A percentile compares a stretch with the other conserved stretches of the same genome.
Evolutionary conservation across 1,140 invertebrate species (phyloP).

Genomic region (Euwallacea similis): DNA sequence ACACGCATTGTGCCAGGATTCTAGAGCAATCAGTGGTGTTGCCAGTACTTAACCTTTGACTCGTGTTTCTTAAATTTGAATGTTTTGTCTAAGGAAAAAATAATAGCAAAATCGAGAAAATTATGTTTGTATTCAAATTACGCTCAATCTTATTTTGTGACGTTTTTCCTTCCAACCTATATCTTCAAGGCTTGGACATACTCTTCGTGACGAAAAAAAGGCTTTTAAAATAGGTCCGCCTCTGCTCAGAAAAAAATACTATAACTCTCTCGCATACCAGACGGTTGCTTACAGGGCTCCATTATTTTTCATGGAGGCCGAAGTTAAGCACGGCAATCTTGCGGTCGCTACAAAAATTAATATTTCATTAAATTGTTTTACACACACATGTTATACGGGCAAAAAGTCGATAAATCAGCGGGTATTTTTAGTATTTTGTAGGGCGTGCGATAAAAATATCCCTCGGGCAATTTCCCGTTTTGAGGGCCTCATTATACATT

Average conservation of each 20-base stretch:
- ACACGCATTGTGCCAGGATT: slow-evolving; percentile 21
- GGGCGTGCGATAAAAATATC: slow-evolving; percentile 9
- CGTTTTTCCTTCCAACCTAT: too few relatives aligned
- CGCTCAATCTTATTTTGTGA: too few relatives aligned
- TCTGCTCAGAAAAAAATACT: slow-evolving; percentile 1
- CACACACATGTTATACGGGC: slow-evolving; percentile 6
- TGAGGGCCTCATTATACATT: background rate
- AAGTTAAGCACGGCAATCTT: slow-evolving; percentile 10
- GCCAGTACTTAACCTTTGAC: too few relatives aligned
- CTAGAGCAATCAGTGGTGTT: slow-evolving; percentile 19
- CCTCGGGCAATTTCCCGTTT: slow-evolving; percentile 4
- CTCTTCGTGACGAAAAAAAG: too few relatives aligned
- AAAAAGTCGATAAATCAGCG: slow-evolving; percentile 10
- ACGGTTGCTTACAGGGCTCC: slow-evolving; percentile 6
- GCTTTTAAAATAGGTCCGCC: background rate
- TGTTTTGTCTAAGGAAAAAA: too few relatives aligned
- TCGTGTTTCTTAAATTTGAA: too few relatives aligned
- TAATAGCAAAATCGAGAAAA: too few relatives aligned
- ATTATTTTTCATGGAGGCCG: slow-evolving; percentile 19
- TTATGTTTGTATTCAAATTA: too few relatives aligned
- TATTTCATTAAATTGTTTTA: slow-evolving; percentile 28
- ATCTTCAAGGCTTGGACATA: too few relatives aligned
- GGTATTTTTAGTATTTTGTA: slow-evolving; percentile 16
- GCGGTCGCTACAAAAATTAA: slow-evolving; percentile 15
- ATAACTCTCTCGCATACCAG: slow-evolving; percentile 8